Percentiles rank a stretch among this genome's conserved stretches.
Evolutionary conservation across 2,113 vertebrate genomes (phyloP).

Genomic region (Chaetorhynchus papuensis): DNA sequence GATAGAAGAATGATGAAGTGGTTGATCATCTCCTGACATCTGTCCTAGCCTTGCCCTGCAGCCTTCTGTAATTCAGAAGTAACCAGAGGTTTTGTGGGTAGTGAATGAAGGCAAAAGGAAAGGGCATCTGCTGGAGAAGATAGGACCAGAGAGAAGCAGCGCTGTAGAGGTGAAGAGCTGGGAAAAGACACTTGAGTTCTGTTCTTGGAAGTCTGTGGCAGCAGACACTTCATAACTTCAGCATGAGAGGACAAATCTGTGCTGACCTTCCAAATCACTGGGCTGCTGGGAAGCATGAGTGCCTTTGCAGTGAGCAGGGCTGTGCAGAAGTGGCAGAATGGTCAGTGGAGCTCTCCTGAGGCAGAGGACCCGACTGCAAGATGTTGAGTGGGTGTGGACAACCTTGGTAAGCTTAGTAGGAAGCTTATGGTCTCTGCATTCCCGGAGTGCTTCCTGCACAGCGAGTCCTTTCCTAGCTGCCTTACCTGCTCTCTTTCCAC

Average conservation of each 20-base stretch:
- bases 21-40: background rate
- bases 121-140: background rate
- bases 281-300: background rate
- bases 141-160: background rate
- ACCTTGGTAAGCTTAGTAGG: background rate
- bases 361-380: background rate
- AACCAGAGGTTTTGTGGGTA: background rate
- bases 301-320: background rate
- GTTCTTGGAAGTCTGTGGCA: background rate
- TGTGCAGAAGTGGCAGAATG: background rate
- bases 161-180: background rate
- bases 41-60: background rate
- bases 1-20: background rate
- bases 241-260: background rate
- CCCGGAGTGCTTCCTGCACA: background rate
- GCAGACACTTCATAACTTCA: background rate
- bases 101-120: background rate
- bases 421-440: background rate
- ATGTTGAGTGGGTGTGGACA: rapidly evolving
- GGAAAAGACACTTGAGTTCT: background rate
- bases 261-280: background rate
- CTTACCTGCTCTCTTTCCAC: background rate
- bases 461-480: background rate
- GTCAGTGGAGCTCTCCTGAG: background rate
- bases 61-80: background rate